A percentile compares a stretch with the other conserved stretches of the same genome.
Conservation (phyloP, 1,140 invertebrate species). For the Yoshiicerus persimilis region DNA sequence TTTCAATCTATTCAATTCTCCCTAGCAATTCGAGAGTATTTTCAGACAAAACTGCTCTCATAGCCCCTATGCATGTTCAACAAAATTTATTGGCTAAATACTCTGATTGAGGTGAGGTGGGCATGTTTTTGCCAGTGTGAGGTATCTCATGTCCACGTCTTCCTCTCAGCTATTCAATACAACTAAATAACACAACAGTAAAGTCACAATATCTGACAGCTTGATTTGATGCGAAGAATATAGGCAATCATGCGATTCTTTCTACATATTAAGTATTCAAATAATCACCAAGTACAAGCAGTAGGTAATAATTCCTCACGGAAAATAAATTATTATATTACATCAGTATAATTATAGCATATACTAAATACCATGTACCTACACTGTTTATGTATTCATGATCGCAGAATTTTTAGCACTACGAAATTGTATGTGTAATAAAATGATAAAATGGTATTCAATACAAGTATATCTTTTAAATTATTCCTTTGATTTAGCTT, state of each 20-base stretch:
- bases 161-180: neutral
- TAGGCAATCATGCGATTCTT: conserved; percentile 6
- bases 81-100: conserved; percentile 9
- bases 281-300: neutral
- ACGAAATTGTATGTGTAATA: neutral
- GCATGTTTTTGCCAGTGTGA: conserved; percentile 15
- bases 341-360: neutral
- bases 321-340: neutral
- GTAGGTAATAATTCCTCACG: neutral
- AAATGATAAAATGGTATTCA: too few species aligned
- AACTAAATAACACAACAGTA: neutral
- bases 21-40: neutral
- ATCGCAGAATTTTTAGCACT: neutral
- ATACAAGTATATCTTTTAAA: too few species aligned
- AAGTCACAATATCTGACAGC: neutral
- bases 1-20: neutral
- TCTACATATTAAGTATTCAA: neutral
- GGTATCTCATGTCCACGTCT: neutral
- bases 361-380: neutral
- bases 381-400: neutral
- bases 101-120: conserved; percentile 11
- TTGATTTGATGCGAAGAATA: conserved; percentile 13
- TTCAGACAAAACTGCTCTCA: neutral
- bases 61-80: neutral
- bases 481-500: too few species aligned